These are phyloP conservation scores for Trichomycterus rosablanca DNA, from an alignment of 2,113 vertebrate species.

Conservation along the genomic window DNA sequence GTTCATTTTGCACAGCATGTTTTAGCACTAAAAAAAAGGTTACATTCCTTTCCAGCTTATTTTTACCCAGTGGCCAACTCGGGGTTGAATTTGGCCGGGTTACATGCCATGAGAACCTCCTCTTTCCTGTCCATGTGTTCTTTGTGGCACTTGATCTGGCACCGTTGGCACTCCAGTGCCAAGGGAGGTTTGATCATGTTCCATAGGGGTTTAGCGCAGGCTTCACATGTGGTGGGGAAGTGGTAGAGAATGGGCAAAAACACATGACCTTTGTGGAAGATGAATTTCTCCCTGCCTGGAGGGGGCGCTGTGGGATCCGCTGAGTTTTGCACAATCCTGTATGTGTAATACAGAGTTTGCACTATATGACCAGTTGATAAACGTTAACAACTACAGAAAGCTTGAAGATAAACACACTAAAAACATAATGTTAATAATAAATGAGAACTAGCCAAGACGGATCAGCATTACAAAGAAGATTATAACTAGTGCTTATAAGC, in stretches of 20 bases:
- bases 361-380: conserved; percentile 38
- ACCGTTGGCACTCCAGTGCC: conserved; percentile 82
- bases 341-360: conserved; percentile 45
- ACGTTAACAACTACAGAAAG: too few species aligned
- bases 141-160: conserved; percentile 86
- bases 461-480: too few species aligned
- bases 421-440: too few species aligned
- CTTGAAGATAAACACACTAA: too few species aligned
- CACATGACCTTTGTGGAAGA: conserved; percentile 86
- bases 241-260: conserved; percentile 86
- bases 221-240: conserved; percentile 84
- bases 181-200: conserved; percentile 86
- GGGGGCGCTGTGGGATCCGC: conserved; percentile 62
- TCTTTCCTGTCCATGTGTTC: conserved; percentile 87
- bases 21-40: not conserved
- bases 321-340: conserved; percentile 32
- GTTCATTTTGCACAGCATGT: not conserved
- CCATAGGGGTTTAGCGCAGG: conserved; percentile 85
- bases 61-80: conserved; percentile 38
- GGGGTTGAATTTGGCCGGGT: conserved; percentile 26
- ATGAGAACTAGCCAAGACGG: too few species aligned
- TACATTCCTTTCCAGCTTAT: conserved; percentile 3
- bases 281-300: conserved; percentile 77
- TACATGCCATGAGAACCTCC: conserved; percentile 77
- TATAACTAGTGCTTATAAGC: too few species aligned